Base-by-base conservation (phyloP, 2,113 vertebrate genomes). In the Australoheros scitulus region DNA sequence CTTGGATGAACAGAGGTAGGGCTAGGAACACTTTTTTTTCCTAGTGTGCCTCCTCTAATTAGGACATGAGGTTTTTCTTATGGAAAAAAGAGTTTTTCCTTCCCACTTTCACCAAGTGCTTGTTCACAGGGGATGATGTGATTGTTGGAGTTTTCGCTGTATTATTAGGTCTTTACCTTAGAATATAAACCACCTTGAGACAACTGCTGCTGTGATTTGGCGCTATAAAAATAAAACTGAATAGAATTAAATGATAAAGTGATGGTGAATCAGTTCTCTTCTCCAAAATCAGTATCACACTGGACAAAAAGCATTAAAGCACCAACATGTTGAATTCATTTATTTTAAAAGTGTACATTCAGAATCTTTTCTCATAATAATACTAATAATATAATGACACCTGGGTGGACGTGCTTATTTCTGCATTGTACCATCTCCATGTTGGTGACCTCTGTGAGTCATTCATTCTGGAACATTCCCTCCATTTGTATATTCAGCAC, bases 391-490 rank as follows among this genome's bases (percentile, higher is more conserved):
- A 36, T 65, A 43, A 65, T 38, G 43, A 43, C 8, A 43, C 63
- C 7, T 65, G 38, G 0, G 24, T 43, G 38, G n/a, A 24, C n/a
- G 24, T 43, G 41, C 41, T 43, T 0, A 43, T 65, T 65, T 65
- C n/a, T 65, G 14, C 24, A 17, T 65, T 65, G 38, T 43, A 24
- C 24, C n/a, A 43, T 65, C 38, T 22, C 15, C 11, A 4, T 64
- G 20, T 64, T 38, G 20, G 29, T 24, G 61, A 65, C 11, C n/a
- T 50, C 41, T 68, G 22, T 47, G 15, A 26, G 41, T 0, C 64
- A 29, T 24, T 68, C 38, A 68, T 68, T 68, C 0, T 0, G 24
- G 43, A 24, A 24, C 0, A 65, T 65, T 1, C 24, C 38, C 43
- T 65, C 38, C 38, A 65, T 65, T 24, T 68, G 22, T 50, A 50